A percentile compares a stretch with the other conserved stretches of the same genome.
phyloP scores from a whole-genome alignment of 2,888 invertebrate species.

The Scelioninae gen. 1 region DNA sequence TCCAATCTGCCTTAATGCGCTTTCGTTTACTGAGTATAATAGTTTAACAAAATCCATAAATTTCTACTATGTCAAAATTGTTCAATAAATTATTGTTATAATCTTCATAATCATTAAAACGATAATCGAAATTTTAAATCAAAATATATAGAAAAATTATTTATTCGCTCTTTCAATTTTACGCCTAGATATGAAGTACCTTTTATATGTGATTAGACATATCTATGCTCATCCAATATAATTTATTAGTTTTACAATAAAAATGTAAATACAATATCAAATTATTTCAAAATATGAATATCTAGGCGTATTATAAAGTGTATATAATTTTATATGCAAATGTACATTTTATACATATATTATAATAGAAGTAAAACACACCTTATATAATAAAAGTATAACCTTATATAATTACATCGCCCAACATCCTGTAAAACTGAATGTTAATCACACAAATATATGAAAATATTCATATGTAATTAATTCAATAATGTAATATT shows the following conservation, averaged over 20 bases:
- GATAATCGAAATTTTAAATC: not conserved
- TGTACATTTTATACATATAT: slow-evolving; percentile 27
- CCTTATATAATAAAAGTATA: slow-evolving; percentile 9
- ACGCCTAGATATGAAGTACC: not conserved
- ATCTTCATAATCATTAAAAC: slow-evolving; percentile 4
- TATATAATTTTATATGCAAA: slow-evolving; percentile 45
- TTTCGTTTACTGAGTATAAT: slow-evolving; percentile 57
- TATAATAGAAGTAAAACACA: slow-evolving; percentile 20
- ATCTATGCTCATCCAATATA: no score
- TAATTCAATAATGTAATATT: not conserved
- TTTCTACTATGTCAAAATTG: slow-evolving; percentile 29
- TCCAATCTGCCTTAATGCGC: slow-evolving; percentile 62
- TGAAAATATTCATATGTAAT: slow-evolving; percentile 8
- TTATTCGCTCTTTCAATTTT: not conserved
- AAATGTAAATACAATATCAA: not conserved
- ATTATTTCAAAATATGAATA: not conserved
- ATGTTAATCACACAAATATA: slow-evolving; percentile 9
- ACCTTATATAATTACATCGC: not conserved
- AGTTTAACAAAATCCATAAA: slow-evolving; percentile 2
- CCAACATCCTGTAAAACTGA: not conserved
- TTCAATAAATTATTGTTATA: slow-evolving; percentile 5
- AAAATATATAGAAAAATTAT: not conserved
- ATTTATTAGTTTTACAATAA: not conserved
- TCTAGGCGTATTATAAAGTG: slow-evolving; percentile 17
- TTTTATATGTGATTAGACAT: no score